Conservation (phyloP, 1,140 invertebrate genomes). For the Achroia grisella region DNA sequence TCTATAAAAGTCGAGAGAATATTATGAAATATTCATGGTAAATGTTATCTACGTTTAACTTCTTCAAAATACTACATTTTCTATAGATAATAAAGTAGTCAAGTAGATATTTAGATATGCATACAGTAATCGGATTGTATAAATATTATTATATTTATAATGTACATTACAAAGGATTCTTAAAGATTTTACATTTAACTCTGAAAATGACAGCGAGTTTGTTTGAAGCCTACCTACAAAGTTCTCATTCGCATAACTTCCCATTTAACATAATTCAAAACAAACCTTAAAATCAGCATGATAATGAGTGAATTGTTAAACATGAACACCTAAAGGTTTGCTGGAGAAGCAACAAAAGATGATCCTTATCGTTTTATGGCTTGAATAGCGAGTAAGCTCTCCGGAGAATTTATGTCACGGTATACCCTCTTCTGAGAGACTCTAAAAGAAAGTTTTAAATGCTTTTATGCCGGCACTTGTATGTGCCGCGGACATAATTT, state of each 20-base stretch:
- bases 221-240: background rate
- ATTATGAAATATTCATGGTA: too few species aligned
- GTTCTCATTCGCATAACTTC: background rate
- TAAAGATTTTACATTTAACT: too few species aligned
- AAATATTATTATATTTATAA: too few species aligned
- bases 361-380: slow-evolving; percentile 56
- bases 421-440: slow-evolving; percentile 34
- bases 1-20: too few species aligned
- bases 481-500: slow-evolving; percentile 21
- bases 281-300: slow-evolving; percentile 19
- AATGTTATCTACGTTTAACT: too few species aligned
- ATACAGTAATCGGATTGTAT: too few species aligned
- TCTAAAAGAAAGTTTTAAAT: slow-evolving; percentile 50
- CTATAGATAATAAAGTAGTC: too few species aligned
- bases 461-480: slow-evolving; percentile 33
- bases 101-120: too few species aligned
- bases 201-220: too few species aligned
- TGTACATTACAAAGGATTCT: too few species aligned
- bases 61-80: too few species aligned
- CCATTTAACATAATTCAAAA: slow-evolving; percentile 13
- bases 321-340: slow-evolving; percentile 11
- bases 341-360: slow-evolving; percentile 40
- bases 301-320: slow-evolving; percentile 23
- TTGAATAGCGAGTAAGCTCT: slow-evolving; percentile 33
- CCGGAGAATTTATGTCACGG: slow-evolving; percentile 38